Evolutionary conservation across 2,113 vertebrate species (phyloP).

Genomic region (Grus americana): DNA sequence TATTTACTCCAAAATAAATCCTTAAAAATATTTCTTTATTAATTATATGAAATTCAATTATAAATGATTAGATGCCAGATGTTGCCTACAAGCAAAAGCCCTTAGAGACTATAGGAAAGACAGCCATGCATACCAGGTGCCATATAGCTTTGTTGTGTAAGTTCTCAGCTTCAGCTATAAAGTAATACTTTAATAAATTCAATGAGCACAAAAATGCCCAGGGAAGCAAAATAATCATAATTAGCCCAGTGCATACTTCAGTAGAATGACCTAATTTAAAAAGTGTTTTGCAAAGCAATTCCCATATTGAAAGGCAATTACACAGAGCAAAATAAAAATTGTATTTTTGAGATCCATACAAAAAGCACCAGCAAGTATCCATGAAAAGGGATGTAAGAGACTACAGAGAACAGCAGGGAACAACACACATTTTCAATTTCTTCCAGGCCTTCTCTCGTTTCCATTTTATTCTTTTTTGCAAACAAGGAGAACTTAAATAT

Average conservation of each 20-base stretch:
- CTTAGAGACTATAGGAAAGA: not conserved
- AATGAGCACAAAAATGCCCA: conserved; percentile 6
- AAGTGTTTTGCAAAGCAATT: conserved; percentile 18
- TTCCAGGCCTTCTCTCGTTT: not conserved
- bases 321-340: not conserved
- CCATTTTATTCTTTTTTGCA: not conserved
- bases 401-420: not conserved
- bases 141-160: not conserved
- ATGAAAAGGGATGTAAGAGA: not conserved
- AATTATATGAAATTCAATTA: not conserved
- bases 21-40: not conserved
- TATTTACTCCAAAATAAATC: not conserved
- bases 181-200: not conserved
- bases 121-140: not conserved
- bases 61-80: not conserved
- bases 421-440: not conserved
- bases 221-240: conserved; percentile 33
- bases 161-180: not conserved
- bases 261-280: not conserved
- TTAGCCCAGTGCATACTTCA: not conserved
- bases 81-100: not conserved
- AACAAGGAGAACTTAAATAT: not conserved
- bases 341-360: not conserved
- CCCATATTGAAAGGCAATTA: not conserved
- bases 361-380: not conserved